Conservation (phyloP, 2,888 invertebrate genomes). For the Candidula unifasciata region DNA sequence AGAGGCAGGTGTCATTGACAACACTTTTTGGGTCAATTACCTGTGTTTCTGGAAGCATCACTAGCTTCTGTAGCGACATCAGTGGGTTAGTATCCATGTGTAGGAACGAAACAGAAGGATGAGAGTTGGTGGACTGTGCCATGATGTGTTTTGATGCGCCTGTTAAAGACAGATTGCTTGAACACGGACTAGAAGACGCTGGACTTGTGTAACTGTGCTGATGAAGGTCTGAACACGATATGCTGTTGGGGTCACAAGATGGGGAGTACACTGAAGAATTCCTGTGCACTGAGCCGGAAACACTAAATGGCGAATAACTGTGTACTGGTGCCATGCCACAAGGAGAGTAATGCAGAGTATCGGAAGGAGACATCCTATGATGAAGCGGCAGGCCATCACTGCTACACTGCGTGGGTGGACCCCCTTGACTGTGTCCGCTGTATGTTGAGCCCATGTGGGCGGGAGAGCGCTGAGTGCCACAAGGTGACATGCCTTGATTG, state of each 20-base stretch:
- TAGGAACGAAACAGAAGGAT: constrained; percentile 19
- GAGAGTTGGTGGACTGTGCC: constrained; percentile 24
- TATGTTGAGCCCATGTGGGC: constrained; percentile 53
- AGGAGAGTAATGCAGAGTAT: constrained; percentile 56
- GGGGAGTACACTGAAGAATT: constrained; percentile 42
- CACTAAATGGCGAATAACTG: constrained; percentile 55
- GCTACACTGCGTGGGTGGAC: constrained; percentile 32
- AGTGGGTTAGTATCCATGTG: constrained; percentile 63
- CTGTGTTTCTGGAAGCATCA: constrained; percentile 71
- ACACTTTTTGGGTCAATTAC: constrained; percentile 76
- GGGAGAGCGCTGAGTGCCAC: constrained; percentile 61
- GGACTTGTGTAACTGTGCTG: constrained; percentile 38
- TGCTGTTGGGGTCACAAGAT: constrained; percentile 28
- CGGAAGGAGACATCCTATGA: constrained; percentile 50
- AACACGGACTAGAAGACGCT: constrained; percentile 36
- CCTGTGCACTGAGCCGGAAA: constrained; percentile 46
- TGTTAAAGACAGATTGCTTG: constrained; percentile 19
- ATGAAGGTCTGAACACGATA: constrained; percentile 30
- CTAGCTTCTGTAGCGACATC: constrained; percentile 73
- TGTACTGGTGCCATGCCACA: constrained; percentile 57
- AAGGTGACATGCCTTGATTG: constrained; percentile 59
- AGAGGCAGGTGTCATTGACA: constrained; percentile 71
- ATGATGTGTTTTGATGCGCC: not conserved
- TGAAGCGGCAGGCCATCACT: constrained; percentile 31
- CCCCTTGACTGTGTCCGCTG: constrained; percentile 43